A percentile compares a stretch with the other conserved stretches of the same genome.
Conservation (phyloP, 2,888 invertebrate genomes). For the Xylota segnis region DNA sequence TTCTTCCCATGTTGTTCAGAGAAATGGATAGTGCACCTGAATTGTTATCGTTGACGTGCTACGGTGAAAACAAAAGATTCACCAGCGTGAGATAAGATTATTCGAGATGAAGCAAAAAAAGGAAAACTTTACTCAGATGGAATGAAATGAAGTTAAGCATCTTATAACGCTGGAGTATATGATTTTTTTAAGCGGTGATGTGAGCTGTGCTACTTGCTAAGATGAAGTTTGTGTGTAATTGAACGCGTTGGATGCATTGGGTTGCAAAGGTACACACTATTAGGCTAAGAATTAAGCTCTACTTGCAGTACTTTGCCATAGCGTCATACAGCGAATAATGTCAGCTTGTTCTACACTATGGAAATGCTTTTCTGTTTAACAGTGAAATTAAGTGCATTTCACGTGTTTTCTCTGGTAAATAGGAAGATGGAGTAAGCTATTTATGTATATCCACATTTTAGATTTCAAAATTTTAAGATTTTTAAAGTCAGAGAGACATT, state of each 20-base stretch:
- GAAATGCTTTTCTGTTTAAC: background rate
- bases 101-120: constrained; percentile 6
- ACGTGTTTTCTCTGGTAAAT: background rate
- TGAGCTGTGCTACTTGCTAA: background rate
- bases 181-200: background rate
- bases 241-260: background rate
- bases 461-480: no score
- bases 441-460: no score
- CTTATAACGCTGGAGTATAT: background rate
- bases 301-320: background rate
- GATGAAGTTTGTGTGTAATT: background rate
- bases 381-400: background rate
- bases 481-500: no score
- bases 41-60: constrained; percentile 41
- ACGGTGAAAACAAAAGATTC: constrained; percentile 29
- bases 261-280: background rate
- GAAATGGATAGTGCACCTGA: constrained; percentile 59
- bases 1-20: constrained; percentile 28
- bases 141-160: constrained; percentile 18
- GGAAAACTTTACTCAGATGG: background rate
- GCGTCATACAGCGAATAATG: no score
- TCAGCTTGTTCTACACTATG: background rate
- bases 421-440: background rate
- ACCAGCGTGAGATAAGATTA: constrained; percentile 19
- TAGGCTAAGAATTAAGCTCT: background rate